These are phyloP conservation scores for Exocentrus adspersus DNA, from an alignment of 2,888 invertebrate genomes.

Conservation along the genomic window DNA sequence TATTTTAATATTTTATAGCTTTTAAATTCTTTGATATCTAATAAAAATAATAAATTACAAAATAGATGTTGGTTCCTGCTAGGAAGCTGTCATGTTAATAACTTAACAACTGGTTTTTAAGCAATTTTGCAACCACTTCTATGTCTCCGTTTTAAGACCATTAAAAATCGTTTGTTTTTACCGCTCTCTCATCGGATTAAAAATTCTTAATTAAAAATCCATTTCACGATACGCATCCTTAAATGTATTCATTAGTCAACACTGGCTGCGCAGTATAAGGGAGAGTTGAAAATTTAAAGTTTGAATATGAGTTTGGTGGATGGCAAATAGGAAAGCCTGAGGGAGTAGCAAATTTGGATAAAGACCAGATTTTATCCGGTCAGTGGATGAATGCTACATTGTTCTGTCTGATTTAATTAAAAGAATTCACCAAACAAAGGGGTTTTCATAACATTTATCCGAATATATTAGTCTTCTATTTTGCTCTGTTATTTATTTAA, in stretches of 20 bases:
- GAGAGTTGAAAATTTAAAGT: constrained; percentile 18
- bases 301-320: constrained; percentile 20
- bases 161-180: background rate
- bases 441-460: constrained; percentile 34
- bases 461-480: constrained; percentile 35
- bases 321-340: constrained; percentile 20
- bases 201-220: constrained; percentile 14
- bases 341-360: constrained; percentile 37
- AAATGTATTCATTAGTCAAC: constrained; percentile 23
- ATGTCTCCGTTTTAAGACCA: too few species aligned
- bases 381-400: constrained; percentile 41
- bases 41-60: too few species aligned
- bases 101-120: too few species aligned
- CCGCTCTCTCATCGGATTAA: background rate
- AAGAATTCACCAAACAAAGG: constrained; percentile 36
- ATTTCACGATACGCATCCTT: background rate
- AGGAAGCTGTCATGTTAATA: too few species aligned
- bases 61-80: too few species aligned
- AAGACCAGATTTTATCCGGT: constrained; percentile 42
- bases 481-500: constrained; percentile 20
- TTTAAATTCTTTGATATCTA: too few species aligned
- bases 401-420: constrained; percentile 42
- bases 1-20: too few species aligned
- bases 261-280: constrained; percentile 14
- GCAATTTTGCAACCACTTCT: too few species aligned